A percentile compares a stretch with the other conserved stretches of the same genome.
These are phyloP conservation scores for Spodoptera litura DNA, from an alignment of 1,140 invertebrate species.

Conservation along the genomic window DNA sequence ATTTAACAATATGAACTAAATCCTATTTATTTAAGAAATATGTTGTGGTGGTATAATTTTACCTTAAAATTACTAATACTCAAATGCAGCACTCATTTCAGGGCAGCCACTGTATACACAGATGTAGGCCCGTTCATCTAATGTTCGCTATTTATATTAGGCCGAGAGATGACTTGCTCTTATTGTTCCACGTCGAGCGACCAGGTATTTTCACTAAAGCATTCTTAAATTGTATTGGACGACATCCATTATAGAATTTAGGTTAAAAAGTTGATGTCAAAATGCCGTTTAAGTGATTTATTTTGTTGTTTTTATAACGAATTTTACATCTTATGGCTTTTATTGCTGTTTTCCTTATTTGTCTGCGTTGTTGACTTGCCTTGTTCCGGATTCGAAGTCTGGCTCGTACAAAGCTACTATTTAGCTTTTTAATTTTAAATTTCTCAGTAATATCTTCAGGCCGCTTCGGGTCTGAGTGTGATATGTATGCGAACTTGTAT, in stretches of 20 bases:
- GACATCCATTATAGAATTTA: conserved; percentile 67
- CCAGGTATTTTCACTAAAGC: conserved; percentile 62
- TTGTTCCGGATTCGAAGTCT: no score
- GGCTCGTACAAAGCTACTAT: no score
- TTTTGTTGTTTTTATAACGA: conserved; percentile 11
- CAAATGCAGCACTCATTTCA: neutral
- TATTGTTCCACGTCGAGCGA: conserved; percentile 53
- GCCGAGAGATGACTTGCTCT: conserved; percentile 74
- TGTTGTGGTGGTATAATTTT: no score
- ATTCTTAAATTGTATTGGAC: conserved; percentile 70
- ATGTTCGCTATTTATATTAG: conserved; percentile 80
- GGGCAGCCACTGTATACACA: conserved; percentile 12
- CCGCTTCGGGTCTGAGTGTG: no score
- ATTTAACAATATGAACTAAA: neutral
- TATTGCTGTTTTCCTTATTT: neutral
- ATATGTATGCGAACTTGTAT: no score
- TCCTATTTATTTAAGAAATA: no score
- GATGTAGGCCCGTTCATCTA: conserved; percentile 52
- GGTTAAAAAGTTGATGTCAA: conserved; percentile 53
- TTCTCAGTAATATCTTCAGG: no score
- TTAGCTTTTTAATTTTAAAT: no score
- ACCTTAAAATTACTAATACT: neutral
- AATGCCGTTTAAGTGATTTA: conserved; percentile 46
- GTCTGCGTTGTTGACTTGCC: no score
- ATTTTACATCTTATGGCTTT: neutral